phyloP scores from a whole-genome alignment of 92 coral and sea anemone species.

The Zoanthus sociatus region DNA sequence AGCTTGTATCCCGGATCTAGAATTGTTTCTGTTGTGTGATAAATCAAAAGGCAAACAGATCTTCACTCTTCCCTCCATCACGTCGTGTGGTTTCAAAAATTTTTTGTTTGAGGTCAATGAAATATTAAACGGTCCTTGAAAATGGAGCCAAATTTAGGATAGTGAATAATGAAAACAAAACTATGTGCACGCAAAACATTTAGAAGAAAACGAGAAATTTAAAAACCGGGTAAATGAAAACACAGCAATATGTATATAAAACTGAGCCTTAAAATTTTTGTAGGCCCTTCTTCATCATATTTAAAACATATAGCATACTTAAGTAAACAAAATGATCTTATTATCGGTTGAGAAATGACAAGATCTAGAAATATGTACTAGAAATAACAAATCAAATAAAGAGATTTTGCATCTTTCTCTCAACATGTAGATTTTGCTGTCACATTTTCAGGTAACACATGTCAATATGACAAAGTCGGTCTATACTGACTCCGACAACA shows the following conservation, averaged over 20 bases:
- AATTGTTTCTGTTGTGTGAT: not conserved
- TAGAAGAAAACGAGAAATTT: not conserved
- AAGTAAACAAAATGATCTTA: not conserved
- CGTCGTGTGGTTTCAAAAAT: not conserved
- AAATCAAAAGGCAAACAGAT: not conserved
- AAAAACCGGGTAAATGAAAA: not conserved
- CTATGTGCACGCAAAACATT: not conserved
- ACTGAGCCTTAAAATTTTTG: not conserved
- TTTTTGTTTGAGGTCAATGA: not conserved
- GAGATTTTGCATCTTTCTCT: too few relatives aligned
- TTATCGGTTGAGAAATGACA: not conserved
- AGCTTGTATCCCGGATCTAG: not conserved
- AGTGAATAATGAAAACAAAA: not conserved
- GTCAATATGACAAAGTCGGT: not conserved
- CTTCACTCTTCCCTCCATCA: not conserved
- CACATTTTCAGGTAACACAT: not conserved
- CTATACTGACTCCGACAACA: not conserved
- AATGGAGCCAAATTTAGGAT: not conserved
- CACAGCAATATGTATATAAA: not conserved
- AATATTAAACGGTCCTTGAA: not conserved
- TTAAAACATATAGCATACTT: not conserved
- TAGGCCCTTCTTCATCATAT: not conserved
- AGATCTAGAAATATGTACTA: not conserved
- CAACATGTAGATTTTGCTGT: not conserved
- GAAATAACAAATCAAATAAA: not conserved